phyloP scores from a whole-genome alignment of 1,140 invertebrate species.

The Macrosteles quadrilineatus region DNA sequence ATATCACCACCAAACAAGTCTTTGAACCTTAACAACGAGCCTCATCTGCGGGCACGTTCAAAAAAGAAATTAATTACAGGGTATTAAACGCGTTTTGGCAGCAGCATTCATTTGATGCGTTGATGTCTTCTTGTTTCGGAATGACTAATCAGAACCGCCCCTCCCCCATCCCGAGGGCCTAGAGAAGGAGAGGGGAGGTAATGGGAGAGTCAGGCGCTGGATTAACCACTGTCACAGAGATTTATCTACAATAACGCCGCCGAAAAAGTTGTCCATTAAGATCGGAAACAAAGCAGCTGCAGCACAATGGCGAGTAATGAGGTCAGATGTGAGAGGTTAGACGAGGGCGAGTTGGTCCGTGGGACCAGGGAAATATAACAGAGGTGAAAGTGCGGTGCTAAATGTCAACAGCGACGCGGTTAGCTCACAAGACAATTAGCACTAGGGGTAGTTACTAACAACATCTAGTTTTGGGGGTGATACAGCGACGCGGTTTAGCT shows the following conservation, averaged over 20 bases:
- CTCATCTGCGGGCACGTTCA: not conserved
- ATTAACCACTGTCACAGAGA: conserved; percentile 25
- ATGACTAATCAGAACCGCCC: conserved; percentile 20
- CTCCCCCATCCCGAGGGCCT: too few species aligned
- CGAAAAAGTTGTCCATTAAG: conserved; percentile 24
- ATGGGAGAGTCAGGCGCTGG: conserved; percentile 7
- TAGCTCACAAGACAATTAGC: too few species aligned
- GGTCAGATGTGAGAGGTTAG: conserved; percentile 29
- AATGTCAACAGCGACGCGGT: conserved; percentile 9
- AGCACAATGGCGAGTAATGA: conserved; percentile 31
- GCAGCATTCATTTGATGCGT: conserved; percentile 19
- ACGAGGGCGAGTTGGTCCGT: conserved; percentile 18
- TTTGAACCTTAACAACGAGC: too few species aligned
- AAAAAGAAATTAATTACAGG: conserved; percentile 11
- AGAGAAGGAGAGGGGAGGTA: not conserved
- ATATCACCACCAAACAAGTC: too few species aligned
- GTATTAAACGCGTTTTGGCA: conserved; percentile 9
- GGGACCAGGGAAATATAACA: conserved; percentile 20
- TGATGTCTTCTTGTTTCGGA: conserved; percentile 24
- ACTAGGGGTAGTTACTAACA: too few species aligned
- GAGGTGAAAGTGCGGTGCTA: conserved; percentile 5
- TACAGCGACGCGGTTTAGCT: too few species aligned
- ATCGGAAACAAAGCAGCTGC: conserved; percentile 24
- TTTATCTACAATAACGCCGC: conserved; percentile 26
- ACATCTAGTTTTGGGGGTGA: too few species aligned